Base-by-base conservation (phyloP, 1,140 invertebrate species). In the Aphis craccivora region DNA sequence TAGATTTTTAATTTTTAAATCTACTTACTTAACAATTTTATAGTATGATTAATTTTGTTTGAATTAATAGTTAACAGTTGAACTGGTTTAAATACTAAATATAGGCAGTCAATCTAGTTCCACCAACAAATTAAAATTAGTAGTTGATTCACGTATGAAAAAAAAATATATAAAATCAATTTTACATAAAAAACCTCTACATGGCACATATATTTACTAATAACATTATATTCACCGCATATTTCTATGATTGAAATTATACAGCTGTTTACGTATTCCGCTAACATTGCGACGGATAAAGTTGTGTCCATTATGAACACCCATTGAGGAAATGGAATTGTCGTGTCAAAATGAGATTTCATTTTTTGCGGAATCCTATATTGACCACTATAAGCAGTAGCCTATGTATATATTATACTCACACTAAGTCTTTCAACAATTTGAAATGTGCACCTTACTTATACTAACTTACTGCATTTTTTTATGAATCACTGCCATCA, bases 331-430 rank as follows among this genome's bases (percentile, higher is more conserved):
- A 93, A 93, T 93, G 91, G 91, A 86, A 93, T 93, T 93, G 91
- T 93, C 91, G 91, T 93, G 91, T 93, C 81, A n/a, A 93, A 93
- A 93, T 86, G 76, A 93, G 91, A 93, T 93, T 93, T 93, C 23
- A 93, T 84, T 84, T 93, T 25, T 30, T 22, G 67, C 81, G 48
- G 91, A 93, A 93, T 84, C 84, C 55, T 30, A 93, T 93, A 86
- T 93, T 93, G 67, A 86, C 91, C 91, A 93, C 76, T 93, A 91
- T 67, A 37, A 37, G 35, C 76, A 83, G 60, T 35, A 14, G 48
- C 25, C 81, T 86, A 51, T 43, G 91, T 51, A 53, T 53, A 51
- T 4, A 20, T 37, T 89, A 55, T 55, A 55, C 45, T 20, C 51
- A 48, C 30, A 76, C n/a, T 53, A 53, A 76, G n/a, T 22, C 48